A percentile compares a stretch with the other conserved stretches of the same genome.
phyloP scores from a whole-genome alignment of 2,888 invertebrate species.

The Apamea anceps region DNA sequence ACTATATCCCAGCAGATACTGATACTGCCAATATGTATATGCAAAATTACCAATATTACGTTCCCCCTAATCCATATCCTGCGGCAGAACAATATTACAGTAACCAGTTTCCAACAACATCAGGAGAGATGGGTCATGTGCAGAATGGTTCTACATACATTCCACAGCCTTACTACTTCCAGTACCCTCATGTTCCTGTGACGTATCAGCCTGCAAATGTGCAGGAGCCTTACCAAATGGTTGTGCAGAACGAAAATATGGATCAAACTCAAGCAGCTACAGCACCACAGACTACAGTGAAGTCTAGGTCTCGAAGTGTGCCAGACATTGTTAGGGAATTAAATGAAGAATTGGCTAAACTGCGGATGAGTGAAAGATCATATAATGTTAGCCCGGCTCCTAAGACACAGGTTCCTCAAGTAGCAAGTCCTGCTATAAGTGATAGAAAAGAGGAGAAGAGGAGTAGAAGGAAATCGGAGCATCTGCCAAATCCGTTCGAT shows the following conservation, averaged over 20 bases:
- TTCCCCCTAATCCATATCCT: constrained; percentile 78
- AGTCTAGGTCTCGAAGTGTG: constrained; percentile 91
- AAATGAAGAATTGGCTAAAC: constrained; percentile 91
- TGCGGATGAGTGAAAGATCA: constrained; percentile 87
- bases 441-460: constrained; percentile 75
- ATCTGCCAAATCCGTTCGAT: constrained; percentile 83
- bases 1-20: constrained; percentile 77
- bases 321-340: constrained; percentile 94
- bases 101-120: constrained; percentile 75
- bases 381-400: constrained; percentile 89
- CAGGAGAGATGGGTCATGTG: constrained; percentile 71
- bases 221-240: constrained; percentile 59
- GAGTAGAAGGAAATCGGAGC: constrained; percentile 77
- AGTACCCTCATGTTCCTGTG: constrained; percentile 78
- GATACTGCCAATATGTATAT: constrained; percentile 82
- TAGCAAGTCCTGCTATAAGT: constrained; percentile 69
- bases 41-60: constrained; percentile 85
- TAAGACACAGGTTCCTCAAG: constrained; percentile 71
- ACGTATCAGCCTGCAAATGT: constrained; percentile 73
- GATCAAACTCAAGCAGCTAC: constrained; percentile 65
- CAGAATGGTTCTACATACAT: constrained; percentile 80
- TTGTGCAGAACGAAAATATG: constrained; percentile 59
- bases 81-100: constrained; percentile 77
- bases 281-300: constrained; percentile 75
- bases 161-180: constrained; percentile 84